Percentiles rank a stretch among this genome's conserved stretches.
Evolutionary conservation across 2,888 invertebrate species (phyloP).

Genomic region (Campoletis raptor): DNA sequence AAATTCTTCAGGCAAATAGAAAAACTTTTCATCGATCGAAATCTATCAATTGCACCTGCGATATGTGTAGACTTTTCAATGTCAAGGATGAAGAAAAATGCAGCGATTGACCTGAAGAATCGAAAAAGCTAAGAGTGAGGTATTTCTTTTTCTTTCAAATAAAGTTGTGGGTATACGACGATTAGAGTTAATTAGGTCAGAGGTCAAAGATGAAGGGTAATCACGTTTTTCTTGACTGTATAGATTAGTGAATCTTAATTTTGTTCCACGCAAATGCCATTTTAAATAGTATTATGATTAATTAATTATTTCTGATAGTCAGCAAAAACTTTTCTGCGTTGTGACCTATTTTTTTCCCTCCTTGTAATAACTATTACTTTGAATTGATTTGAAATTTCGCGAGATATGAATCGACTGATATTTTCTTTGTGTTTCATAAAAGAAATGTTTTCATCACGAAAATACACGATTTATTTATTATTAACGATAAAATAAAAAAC

Average conservation of each 20-base stretch:
- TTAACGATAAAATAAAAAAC: not conserved
- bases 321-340: not conserved
- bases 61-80: constrained; percentile 64
- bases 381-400: not conserved
- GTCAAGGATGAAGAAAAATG: constrained; percentile 22
- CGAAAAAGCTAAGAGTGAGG: constrained; percentile 26
- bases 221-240: not conserved
- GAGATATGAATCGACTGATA: not conserved
- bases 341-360: not conserved
- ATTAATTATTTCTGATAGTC: not conserved
- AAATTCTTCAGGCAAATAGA: not conserved
- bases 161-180: not conserved
- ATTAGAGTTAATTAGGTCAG: constrained; percentile 12
- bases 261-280: not conserved
- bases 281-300: not conserved
- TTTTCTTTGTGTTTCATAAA: not conserved
- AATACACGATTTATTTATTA: not conserved
- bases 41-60: constrained; percentile 53
- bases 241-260: not conserved
- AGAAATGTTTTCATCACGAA: not conserved
- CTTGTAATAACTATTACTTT: not conserved
- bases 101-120: not conserved
- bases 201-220: constrained; percentile 3
- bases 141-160: not conserved
- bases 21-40: constrained; percentile 24